Conservation (phyloP, 2,888 invertebrate genomes). For the Morpho helenor region DNA sequence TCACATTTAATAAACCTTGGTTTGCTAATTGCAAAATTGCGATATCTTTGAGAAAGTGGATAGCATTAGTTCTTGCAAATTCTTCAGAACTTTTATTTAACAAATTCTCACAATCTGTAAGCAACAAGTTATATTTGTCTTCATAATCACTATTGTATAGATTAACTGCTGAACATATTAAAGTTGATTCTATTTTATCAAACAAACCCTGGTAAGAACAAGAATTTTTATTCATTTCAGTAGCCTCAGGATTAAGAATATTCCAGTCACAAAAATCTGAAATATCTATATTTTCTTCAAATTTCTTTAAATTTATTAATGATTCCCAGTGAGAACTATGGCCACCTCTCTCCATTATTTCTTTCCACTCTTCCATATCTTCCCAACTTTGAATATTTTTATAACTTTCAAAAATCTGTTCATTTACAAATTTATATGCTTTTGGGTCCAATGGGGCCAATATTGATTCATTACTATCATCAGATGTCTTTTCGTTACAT, state of each 20-base stretch:
- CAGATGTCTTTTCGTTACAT: conserved; percentile 37
- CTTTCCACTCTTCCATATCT: conserved; percentile 74
- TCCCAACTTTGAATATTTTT: conserved; percentile 86
- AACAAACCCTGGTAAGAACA: conserved; percentile 83
- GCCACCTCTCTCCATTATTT: conserved; percentile 40
- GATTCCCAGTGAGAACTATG: conserved; percentile 50
- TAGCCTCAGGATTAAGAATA: conserved; percentile 76
- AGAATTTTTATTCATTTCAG: conserved; percentile 63
- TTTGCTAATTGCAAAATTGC: conserved; percentile 82
- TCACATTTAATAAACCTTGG: conserved; percentile 74
- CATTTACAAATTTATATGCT: conserved; percentile 69
- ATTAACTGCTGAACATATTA: conserved; percentile 81
- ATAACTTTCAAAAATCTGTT: conserved; percentile 84
- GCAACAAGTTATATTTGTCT: conserved; percentile 58
- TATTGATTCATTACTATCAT: conserved; percentile 38
- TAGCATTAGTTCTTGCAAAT: conserved; percentile 81
- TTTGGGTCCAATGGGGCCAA: conserved; percentile 45
- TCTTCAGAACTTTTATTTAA: conserved; percentile 78
- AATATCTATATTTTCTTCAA: conserved; percentile 54
- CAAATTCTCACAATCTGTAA: conserved; percentile 55
- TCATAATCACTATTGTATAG: conserved; percentile 56
- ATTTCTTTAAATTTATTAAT: conserved; percentile 47
- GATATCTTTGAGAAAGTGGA: conserved; percentile 82
- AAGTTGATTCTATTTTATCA: conserved; percentile 79
- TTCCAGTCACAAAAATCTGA: conserved; percentile 75